phyloP scores from a whole-genome alignment of 2,113 vertebrate species.

The Aegotheles bennettii region DNA sequence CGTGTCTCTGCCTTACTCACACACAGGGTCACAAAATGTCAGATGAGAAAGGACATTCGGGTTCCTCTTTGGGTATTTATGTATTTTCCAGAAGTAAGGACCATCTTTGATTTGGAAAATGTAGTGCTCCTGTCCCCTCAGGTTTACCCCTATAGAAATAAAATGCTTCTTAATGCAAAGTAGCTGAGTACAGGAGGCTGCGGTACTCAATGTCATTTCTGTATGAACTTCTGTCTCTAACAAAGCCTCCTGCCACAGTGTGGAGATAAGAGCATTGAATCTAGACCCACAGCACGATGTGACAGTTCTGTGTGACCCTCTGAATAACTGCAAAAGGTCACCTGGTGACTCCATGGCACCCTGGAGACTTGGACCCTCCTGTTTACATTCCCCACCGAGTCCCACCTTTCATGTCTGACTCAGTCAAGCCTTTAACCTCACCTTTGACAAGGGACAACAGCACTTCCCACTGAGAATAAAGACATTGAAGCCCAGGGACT shows the following conservation, averaged over 20 bases:
- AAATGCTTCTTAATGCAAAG: background rate
- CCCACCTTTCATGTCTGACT: background rate
- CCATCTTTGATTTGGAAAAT: background rate
- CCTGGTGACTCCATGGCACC: background rate
- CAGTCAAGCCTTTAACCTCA: background rate
- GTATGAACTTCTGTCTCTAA: background rate
- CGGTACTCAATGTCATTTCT: background rate
- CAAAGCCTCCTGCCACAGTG: background rate
- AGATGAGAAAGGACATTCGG: background rate
- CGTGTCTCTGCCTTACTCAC: fast-evolving
- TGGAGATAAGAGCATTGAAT: background rate
- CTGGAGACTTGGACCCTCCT: background rate
- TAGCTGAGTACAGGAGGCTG: background rate
- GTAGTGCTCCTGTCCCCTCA: background rate
- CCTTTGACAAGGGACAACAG: background rate
- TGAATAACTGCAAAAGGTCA: background rate
- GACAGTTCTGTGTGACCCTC: background rate
- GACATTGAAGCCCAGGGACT: background rate
- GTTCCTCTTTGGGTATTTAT: background rate
- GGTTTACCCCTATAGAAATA: background rate
- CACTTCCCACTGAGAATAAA: background rate
- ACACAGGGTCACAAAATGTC: background rate
- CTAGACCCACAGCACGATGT: background rate
- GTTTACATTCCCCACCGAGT: background rate
- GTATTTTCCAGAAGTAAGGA: background rate